Percentiles rank a stretch among this genome's conserved stretches.
Conservation (phyloP, 2,888 invertebrate genomes). For the Drepanosiphum platanoidis region DNA sequence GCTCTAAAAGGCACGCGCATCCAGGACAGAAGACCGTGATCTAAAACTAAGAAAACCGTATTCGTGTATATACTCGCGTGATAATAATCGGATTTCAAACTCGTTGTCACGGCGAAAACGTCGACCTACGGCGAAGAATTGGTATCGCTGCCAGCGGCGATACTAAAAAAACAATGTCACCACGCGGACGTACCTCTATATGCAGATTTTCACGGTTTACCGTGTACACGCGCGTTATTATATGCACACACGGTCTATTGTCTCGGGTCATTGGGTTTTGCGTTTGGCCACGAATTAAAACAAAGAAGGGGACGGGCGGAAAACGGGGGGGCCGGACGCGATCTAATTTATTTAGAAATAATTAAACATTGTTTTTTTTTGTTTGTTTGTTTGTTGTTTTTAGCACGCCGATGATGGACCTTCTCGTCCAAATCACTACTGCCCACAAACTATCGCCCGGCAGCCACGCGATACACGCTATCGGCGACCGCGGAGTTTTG, state of each 20-base stretch:
- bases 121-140: not conserved
- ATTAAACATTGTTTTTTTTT: conserved; percentile 24
- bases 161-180: not conserved
- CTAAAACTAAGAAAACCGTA: no score
- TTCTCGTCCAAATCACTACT: conserved; percentile 78
- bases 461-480: conserved; percentile 74
- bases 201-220: not conserved
- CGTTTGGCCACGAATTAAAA: not conserved
- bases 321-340: not conserved
- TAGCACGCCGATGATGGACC: conserved; percentile 83
- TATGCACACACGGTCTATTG: not conserved
- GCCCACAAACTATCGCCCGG: conserved; percentile 76
- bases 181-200: not conserved
- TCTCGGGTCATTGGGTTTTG: conserved; percentile 19
- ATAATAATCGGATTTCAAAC: not conserved
- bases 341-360: conserved; percentile 19
- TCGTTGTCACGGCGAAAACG: not conserved
- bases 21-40: not conserved
- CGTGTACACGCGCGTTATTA: not conserved
- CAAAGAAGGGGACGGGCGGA: not conserved
- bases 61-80: no score
- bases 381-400: conserved; percentile 64
- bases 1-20: no score
- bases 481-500: conserved; percentile 72
- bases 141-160: conserved; percentile 5